Evolutionary conservation across 1,140 invertebrate genomes (phyloP).

Genomic region (Heliconius eleuchia): DNA sequence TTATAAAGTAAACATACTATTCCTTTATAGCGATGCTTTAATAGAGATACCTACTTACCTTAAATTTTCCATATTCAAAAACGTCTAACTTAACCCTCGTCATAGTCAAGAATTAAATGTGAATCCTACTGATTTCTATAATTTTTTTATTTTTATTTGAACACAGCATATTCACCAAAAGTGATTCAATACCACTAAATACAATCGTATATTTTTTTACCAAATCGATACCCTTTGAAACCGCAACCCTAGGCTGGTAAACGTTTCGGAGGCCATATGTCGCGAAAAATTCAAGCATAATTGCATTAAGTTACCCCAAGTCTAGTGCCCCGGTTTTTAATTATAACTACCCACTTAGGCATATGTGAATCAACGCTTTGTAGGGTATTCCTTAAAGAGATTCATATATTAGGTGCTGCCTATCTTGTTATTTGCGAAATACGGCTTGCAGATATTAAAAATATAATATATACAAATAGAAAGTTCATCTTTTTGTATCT

Average conservation of each 20-base stretch:
- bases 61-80: no score
- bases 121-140: no score
- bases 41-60: no score
- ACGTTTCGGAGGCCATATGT: constrained; percentile 69
- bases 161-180: neutral
- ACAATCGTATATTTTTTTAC: constrained; percentile 41
- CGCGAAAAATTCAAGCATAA: constrained; percentile 77
- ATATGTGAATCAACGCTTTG: constrained; percentile 57
- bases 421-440: no score
- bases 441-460: no score
- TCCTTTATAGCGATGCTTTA: no score
- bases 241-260: constrained; percentile 49
- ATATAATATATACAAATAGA: no score
- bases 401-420: neutral
- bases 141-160: neutral
- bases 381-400: constrained; percentile 4
- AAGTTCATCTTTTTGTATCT: neutral
- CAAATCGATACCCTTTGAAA: constrained; percentile 48
- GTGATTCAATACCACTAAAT: constrained; percentile 37
- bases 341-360: constrained; percentile 75
- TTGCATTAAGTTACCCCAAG: constrained; percentile 76
- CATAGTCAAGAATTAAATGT: no score
- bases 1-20: neutral
- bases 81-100: no score
- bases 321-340: constrained; percentile 68